A percentile compares a stretch with the other conserved stretches of the same genome.
phyloP scores from a whole-genome alignment of 2,113 vertebrate genomes.

The Epinephelus fuscoguttatus region DNA sequence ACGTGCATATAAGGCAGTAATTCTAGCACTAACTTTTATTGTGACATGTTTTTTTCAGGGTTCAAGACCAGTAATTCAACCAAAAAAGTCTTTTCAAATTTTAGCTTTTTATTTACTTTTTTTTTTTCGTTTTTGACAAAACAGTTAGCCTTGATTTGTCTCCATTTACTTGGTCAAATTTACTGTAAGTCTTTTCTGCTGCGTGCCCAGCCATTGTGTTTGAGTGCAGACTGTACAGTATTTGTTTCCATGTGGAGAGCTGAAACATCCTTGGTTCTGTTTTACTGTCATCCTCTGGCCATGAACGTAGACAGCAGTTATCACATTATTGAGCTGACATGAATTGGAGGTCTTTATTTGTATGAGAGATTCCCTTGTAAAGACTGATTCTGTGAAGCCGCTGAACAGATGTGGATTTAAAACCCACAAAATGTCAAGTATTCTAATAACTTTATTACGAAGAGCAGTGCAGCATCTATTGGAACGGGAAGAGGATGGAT shows the following conservation, averaged over 20 bases:
- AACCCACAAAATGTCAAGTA: neutral
- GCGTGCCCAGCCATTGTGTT: constrained; percentile 1
- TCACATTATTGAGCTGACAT: constrained; percentile 8
- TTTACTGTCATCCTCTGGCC: constrained; percentile 33
- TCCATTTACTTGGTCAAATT: neutral
- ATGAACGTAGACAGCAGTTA: constrained; percentile 28
- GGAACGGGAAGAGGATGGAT: neutral
- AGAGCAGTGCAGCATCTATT: neutral
- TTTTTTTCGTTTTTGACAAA: neutral
- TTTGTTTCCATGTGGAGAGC: constrained; percentile 17
- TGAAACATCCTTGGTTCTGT: constrained; percentile 38
- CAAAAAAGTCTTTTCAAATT: neutral
- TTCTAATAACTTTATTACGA: neutral
- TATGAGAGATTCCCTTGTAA: constrained; percentile 3
- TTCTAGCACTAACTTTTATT: too few species aligned
- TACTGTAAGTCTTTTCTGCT: neutral
- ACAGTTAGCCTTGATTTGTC: constrained; percentile 27
- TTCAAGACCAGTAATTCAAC: neutral
- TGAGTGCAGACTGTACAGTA: neutral
- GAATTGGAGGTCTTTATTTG: constrained; percentile 38
- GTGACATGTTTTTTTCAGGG: too few species aligned
- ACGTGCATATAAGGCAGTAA: too few species aligned
- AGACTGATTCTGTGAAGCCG: neutral
- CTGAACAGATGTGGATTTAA: neutral
- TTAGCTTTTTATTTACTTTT: neutral